These are phyloP conservation scores for Odontothrips loti DNA, from an alignment of 2,888 invertebrate species.

Conservation along the genomic window DNA sequence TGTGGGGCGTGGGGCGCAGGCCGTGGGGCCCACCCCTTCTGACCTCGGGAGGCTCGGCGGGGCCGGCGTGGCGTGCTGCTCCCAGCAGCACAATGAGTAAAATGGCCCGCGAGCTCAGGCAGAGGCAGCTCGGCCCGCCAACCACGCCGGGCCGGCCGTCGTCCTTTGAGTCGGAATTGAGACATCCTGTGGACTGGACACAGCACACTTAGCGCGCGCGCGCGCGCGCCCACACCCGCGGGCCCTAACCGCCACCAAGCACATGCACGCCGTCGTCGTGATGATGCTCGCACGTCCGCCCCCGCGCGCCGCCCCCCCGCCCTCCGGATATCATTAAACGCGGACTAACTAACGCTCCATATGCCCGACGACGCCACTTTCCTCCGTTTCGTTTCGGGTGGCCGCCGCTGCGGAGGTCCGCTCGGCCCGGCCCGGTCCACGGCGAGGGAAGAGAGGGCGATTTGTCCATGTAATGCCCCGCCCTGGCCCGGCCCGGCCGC, in stretches of 20 bases:
- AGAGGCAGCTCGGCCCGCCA: too few relatives aligned
- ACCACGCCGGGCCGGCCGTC: not conserved
- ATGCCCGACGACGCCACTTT: too few relatives aligned
- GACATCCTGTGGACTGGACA: conserved; percentile 18
- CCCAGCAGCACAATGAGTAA: conserved; percentile 24
- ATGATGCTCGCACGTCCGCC: too few relatives aligned
- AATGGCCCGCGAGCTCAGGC: not conserved
- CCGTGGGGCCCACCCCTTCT: not conserved
- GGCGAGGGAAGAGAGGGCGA: too few relatives aligned
- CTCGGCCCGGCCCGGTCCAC: too few relatives aligned
- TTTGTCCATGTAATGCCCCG: not conserved
- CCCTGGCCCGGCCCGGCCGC: not conserved
- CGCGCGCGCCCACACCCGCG: not conserved
- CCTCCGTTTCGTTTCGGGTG: too few relatives aligned
- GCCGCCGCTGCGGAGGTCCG: too few relatives aligned
- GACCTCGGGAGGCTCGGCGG: not conserved
- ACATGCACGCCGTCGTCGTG: too few relatives aligned
- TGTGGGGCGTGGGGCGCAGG: not conserved
- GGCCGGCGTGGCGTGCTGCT: not conserved
- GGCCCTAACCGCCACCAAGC: too few relatives aligned
- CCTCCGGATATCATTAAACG: too few relatives aligned
- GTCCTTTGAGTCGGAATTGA: conserved; percentile 8
- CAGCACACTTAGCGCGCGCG: not conserved
- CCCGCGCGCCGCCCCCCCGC: too few relatives aligned
- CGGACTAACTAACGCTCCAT: too few relatives aligned